Conservation (phyloP, 2,888 invertebrate species). For the Pseudococcus longispinus region DNA sequence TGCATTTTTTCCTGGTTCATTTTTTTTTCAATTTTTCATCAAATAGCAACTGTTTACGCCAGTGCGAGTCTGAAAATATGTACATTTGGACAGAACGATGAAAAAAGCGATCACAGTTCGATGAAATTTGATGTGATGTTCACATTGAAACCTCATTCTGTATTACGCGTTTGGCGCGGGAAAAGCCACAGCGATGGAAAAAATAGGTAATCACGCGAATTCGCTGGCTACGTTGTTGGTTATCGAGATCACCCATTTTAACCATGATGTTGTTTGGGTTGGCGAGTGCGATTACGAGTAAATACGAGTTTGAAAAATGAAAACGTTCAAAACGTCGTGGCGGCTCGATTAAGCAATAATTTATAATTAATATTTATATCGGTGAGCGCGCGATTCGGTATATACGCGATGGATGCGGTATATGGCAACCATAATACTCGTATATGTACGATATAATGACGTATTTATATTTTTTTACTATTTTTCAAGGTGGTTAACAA, state of each 20-base stretch:
- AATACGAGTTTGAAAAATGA: neutral
- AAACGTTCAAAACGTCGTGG: neutral
- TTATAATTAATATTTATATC: constrained; percentile 51
- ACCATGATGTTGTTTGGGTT: neutral
- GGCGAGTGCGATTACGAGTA: neutral
- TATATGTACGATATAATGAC: constrained; percentile 12
- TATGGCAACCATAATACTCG: neutral
- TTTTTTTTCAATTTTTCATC: neutral
- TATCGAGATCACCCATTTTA: constrained; percentile 6
- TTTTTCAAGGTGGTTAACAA: constrained; percentile 55
- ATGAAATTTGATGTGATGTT: neutral
- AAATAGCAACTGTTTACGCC: too few relatives aligned
- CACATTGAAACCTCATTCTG: neutral
- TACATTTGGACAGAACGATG: neutral
- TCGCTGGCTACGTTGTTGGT: neutral
- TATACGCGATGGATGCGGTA: neutral
- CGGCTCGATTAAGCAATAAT: constrained; percentile 46
- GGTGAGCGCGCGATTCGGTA: constrained; percentile 7
- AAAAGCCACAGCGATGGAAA: neutral
- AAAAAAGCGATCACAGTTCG: neutral
- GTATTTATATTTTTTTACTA: constrained; percentile 30
- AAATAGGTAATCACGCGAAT: neutral
- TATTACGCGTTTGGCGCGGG: neutral
- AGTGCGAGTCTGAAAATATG: too few relatives aligned
- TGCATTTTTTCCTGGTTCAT: neutral